These are phyloP conservation scores for Smutsia temminckii DNA, from an alignment of 2,797 vertebrate species.

Conservation along the genomic window DNA sequence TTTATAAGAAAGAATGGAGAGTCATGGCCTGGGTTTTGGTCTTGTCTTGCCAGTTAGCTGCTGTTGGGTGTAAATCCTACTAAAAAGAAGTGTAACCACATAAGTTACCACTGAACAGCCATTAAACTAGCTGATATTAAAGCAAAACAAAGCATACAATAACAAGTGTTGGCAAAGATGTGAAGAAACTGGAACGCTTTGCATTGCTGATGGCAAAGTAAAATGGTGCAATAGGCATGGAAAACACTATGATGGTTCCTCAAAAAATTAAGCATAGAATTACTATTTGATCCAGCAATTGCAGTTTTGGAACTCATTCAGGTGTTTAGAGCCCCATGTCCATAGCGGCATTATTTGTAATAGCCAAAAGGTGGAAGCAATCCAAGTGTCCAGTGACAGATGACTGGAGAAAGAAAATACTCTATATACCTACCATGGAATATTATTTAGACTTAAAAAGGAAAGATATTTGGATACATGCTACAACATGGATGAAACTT, in stretches of 20 bases:
- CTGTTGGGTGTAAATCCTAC: background rate
- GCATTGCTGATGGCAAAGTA: background rate
- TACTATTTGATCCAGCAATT: background rate
- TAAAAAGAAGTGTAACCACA: background rate
- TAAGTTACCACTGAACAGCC: background rate
- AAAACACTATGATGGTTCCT: background rate
- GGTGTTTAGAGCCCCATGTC: background rate
- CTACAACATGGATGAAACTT: background rate
- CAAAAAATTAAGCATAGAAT: background rate
- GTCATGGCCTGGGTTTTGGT: background rate
- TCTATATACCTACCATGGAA: fast-evolving
- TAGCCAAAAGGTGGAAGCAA: background rate
- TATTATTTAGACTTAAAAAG: background rate
- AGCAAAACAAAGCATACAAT: background rate
- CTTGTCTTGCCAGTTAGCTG: background rate
- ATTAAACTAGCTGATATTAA: background rate
- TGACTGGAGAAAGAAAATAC: background rate
- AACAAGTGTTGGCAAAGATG: background rate
- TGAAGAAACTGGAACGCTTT: background rate
- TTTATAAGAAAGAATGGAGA: background rate
- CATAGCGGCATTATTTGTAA: background rate
- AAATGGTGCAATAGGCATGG: background rate
- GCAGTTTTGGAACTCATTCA: background rate
- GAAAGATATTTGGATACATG: background rate
- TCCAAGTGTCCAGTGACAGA: background rate